These are phyloP conservation scores for Nomada fucata DNA, from an alignment of 2,888 invertebrate genomes.

Conservation along the genomic window DNA sequence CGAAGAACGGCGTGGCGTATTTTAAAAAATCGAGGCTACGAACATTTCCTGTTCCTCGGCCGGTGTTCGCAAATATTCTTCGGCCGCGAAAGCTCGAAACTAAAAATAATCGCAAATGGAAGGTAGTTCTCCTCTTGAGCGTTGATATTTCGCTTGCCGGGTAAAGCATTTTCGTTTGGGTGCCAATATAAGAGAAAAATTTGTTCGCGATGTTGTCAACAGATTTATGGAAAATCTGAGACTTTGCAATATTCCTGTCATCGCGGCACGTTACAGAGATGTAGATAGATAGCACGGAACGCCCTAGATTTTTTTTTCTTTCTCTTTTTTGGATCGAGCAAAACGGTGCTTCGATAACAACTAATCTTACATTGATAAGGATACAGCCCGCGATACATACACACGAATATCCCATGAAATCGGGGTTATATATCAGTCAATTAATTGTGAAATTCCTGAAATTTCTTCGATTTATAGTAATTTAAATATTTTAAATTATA, in stretches of 20 bases:
- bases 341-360: slow-evolving; percentile 37
- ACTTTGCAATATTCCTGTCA: no score
- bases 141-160: no score
- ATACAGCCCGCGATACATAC: not conserved
- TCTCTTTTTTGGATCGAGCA: slow-evolving; percentile 21
- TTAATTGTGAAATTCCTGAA: no score
- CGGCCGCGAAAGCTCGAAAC: not conserved
- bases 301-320: not conserved
- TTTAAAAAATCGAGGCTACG: slow-evolving; percentile 8
- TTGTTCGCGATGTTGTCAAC: no score
- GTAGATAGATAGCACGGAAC: not conserved
- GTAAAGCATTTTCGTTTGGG: no score
- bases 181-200: no score
- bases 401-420: not conserved
- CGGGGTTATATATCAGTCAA: not conserved
- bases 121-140: not conserved
- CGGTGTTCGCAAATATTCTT: not conserved
- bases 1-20: not conserved
- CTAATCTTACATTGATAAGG: slow-evolving; percentile 48
- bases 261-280: no score
- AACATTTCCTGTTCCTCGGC: not conserved
- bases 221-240: no score
- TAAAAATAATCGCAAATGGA: slow-evolving; percentile 24
- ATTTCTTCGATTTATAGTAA: not conserved
- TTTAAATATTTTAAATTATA: not conserved